Conservation (phyloP, 2,113 vertebrate genomes). For the Hyla sarda region DNA sequence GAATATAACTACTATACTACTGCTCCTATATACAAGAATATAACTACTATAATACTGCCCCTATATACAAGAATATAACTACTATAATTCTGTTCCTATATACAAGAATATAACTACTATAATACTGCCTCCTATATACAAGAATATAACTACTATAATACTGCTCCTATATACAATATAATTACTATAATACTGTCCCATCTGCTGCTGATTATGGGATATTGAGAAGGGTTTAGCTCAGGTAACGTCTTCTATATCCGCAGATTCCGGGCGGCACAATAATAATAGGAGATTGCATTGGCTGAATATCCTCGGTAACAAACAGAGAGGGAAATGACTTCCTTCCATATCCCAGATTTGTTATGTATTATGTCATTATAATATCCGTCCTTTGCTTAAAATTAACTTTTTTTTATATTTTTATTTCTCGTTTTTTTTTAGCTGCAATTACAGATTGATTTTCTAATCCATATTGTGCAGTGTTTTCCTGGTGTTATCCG, state of each 20-base stretch:
- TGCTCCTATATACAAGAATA: background rate
- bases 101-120: slow-evolving; percentile 22
- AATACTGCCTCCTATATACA: background rate
- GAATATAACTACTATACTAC: slow-evolving; percentile 18
- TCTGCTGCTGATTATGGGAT: background rate
- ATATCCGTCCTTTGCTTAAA: slow-evolving; percentile 8
- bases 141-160: slow-evolving; percentile 16
- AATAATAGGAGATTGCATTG: background rate
- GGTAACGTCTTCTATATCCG: background rate
- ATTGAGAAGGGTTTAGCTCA: background rate
- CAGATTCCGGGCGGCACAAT: background rate
- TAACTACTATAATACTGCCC: slow-evolving; percentile 14
- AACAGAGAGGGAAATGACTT: slow-evolving; percentile 10
- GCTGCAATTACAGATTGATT: slow-evolving; percentile 46
- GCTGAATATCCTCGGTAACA: background rate
- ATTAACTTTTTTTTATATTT: background rate
- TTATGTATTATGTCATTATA: slow-evolving; percentile 27
- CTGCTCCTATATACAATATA: background rate
- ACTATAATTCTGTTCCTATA: background rate
- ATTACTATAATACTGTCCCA: background rate
- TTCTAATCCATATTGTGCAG: slow-evolving; percentile 18
- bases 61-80: background rate
- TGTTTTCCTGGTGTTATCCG: background rate
- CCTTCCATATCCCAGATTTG: slow-evolving; percentile 13
- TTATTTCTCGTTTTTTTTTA: background rate